A percentile compares a stretch with the other conserved stretches of the same genome.
Conservation (phyloP, 2,113 vertebrate species). For the Sinocyclocheilus rhinocerous region DNA sequence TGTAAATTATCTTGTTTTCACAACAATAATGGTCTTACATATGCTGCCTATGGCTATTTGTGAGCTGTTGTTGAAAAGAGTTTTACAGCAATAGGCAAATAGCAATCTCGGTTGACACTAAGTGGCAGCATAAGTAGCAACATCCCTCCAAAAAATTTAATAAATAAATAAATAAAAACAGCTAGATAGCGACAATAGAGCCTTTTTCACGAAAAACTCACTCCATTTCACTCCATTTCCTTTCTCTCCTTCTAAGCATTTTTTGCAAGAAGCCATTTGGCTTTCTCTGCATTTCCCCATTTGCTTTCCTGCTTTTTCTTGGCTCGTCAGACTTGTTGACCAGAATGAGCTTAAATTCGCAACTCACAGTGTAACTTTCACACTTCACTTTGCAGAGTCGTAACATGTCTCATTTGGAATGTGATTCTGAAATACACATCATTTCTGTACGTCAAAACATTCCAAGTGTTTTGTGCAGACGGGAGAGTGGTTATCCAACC, state of each 20-base stretch:
- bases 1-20: constrained; percentile 35
- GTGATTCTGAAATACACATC: too few species aligned
- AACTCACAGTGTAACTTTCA: not conserved
- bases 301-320: constrained; percentile 23
- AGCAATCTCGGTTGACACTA: constrained; percentile 49
- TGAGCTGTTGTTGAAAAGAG: constrained; percentile 56
- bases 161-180: not conserved
- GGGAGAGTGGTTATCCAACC: constrained; percentile 45
- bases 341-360: not conserved
- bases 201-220: too few species aligned
- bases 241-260: not conserved
- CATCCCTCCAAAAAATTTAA: not conserved
- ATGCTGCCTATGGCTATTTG: constrained; percentile 29
- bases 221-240: not conserved
- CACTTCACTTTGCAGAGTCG: not conserved
- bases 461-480: not conserved
- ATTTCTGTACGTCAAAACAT: not conserved
- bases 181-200: not conserved
- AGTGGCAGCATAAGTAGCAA: constrained; percentile 34
- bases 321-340: constrained; percentile 24
- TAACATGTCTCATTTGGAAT: not conserved
- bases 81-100: constrained; percentile 59
- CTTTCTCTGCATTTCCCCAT: not conserved
- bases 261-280: not conserved
- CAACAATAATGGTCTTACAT: constrained; percentile 18